A percentile compares a stretch with the other conserved stretches of the same genome.
These are phyloP conservation scores for Xanthorhoe designata DNA, from an alignment of 2,888 invertebrate species.

Conservation along the genomic window DNA sequence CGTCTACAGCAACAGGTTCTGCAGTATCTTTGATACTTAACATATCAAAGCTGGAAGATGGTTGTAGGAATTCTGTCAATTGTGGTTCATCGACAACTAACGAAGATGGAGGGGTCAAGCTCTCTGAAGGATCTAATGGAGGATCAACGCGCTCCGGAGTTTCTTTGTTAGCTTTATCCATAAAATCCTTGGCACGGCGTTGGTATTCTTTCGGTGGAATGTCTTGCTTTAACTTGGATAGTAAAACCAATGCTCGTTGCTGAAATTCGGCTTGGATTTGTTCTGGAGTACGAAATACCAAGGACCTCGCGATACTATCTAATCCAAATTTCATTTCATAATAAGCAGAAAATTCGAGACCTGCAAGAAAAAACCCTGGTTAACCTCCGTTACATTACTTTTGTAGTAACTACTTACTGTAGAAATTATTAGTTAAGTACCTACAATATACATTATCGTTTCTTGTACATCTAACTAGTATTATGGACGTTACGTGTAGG, in stretches of 20 bases:
- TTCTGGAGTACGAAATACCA: not conserved
- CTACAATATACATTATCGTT: not conserved
- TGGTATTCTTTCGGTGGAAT: not conserved
- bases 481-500: not conserved
- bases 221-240: not conserved
- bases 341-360: not conserved
- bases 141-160: not conserved
- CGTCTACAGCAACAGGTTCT: not conserved
- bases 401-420: too few relatives aligned
- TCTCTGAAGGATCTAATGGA: not conserved
- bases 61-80: not conserved
- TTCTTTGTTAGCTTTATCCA: not conserved
- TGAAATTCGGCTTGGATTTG: not conserved
- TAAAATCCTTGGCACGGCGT: not conserved
- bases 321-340: not conserved
- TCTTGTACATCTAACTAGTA: not conserved
- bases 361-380: not conserved
- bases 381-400: not conserved
- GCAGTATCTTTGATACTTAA: not conserved
- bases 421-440: too few relatives aligned
- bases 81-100: not conserved
- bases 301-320: not conserved
- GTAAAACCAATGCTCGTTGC: not conserved
- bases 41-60: not conserved
- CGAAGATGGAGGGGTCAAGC: not conserved